A percentile compares a stretch with the other conserved stretches of the same genome.
Conservation (phyloP, 2,797 vertebrate genomes). For the Siniperca undulata region DNA sequence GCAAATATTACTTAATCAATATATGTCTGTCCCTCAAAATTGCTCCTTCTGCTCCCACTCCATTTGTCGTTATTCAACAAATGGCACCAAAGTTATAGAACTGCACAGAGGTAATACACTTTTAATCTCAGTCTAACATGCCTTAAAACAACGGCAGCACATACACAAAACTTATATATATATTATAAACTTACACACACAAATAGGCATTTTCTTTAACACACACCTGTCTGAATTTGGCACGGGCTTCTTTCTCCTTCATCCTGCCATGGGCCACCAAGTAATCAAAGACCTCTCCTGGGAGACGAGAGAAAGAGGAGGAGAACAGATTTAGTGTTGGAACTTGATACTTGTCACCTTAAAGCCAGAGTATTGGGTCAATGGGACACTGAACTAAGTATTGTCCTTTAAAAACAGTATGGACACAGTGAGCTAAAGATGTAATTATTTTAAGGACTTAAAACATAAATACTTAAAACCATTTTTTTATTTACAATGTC, state of each 20-base stretch:
- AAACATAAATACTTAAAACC: not conserved
- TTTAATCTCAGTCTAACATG: not conserved
- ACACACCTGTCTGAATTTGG: slow-evolving; percentile 98
- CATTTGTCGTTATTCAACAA: not conserved
- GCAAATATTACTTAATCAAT: not conserved
- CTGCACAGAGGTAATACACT: not conserved
- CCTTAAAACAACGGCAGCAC: not conserved
- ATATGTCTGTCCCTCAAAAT: not conserved
- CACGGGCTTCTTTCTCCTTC: slow-evolving; percentile 99
- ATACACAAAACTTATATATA: not conserved
- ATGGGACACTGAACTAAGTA: not conserved
- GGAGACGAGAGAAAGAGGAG: slow-evolving; percentile 49
- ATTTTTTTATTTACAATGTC: not conserved
- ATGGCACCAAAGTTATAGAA: not conserved
- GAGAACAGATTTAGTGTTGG: slow-evolving; percentile 42
- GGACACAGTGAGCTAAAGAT: not conserved
- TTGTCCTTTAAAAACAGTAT: not conserved
- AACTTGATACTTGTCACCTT: slow-evolving; percentile 40
- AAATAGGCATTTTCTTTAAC: not conserved
- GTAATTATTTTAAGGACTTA: not conserved
- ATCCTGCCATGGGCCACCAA: slow-evolving; percentile 99
- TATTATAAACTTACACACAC: not conserved
- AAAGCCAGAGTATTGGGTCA: slow-evolving; percentile 30
- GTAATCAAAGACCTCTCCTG: slow-evolving; percentile 99
- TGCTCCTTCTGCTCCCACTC: not conserved